phyloP scores from a whole-genome alignment of 2,797 vertebrate species.

The Crenichthys baileyi region DNA sequence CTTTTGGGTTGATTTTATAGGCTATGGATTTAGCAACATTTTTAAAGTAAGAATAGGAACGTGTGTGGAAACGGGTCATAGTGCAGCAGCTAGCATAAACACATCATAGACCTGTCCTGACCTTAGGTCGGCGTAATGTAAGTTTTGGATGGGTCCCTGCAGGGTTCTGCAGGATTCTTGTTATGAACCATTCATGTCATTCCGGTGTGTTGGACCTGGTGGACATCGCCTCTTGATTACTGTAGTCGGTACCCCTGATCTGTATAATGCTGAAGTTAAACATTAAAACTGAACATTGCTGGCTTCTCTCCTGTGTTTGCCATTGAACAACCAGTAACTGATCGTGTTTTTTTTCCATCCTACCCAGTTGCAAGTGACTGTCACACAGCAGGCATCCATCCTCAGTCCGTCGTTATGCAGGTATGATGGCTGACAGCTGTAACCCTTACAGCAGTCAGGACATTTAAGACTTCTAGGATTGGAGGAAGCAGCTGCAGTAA shows the following conservation, averaged over 20 bases:
- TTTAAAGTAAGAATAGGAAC: background rate
- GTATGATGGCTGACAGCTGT: conserved; percentile 26
- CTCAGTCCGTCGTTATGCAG: conserved; percentile 50
- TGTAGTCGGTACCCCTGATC: too few relatives aligned
- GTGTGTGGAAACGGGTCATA: background rate
- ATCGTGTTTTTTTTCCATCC: background rate
- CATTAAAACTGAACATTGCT: background rate
- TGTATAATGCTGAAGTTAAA: too few relatives aligned
- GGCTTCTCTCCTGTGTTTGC: background rate
- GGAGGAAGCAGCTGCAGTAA: background rate
- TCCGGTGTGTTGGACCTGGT: too few relatives aligned
- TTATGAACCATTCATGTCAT: too few relatives aligned
- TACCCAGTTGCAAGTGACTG: conserved; percentile 55
- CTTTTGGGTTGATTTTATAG: too few relatives aligned
- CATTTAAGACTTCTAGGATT: background rate
- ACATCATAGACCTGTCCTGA: too few relatives aligned
- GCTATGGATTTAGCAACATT: background rate
- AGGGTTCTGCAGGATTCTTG: too few relatives aligned
- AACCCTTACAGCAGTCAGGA: background rate
- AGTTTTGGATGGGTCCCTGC: too few relatives aligned
- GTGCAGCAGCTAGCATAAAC: too few relatives aligned
- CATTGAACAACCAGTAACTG: background rate
- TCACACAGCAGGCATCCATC: conserved; percentile 46
- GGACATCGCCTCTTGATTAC: too few relatives aligned
- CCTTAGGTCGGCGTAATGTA: too few relatives aligned